phyloP scores from a whole-genome alignment of 2,797 vertebrate species.

The Agapornis canus region DNA sequence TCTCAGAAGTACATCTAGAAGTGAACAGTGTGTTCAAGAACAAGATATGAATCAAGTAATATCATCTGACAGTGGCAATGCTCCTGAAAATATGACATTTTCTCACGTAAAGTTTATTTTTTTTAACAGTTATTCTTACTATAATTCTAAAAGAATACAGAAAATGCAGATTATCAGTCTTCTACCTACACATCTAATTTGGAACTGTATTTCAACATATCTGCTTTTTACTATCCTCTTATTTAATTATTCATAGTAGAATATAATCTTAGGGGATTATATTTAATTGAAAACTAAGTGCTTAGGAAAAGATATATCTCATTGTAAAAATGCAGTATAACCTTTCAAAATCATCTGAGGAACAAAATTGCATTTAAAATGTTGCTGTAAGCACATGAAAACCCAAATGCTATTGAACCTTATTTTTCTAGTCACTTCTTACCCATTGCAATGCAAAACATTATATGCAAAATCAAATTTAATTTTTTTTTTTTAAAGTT shows the following conservation, averaged over 20 bases:
- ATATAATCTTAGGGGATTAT: background rate
- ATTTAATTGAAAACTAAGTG: background rate
- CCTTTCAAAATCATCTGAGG: background rate
- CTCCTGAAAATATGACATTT: background rate
- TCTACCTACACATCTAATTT: background rate
- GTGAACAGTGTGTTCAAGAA: background rate
- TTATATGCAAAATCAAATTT: background rate
- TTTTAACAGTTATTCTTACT: background rate
- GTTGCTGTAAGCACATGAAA: background rate
- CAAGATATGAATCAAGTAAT: background rate
- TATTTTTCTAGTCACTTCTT: background rate
- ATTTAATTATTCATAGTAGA: background rate
- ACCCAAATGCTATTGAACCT: background rate
- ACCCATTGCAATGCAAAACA: background rate
- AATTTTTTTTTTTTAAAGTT: accelerated
- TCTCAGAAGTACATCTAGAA: background rate
- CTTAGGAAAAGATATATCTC: background rate
- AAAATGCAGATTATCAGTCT: background rate
- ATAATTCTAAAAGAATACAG: background rate
- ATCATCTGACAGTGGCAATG: background rate
- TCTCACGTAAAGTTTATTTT: background rate
- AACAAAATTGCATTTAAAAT: background rate
- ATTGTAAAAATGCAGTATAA: background rate
- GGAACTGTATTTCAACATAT: background rate
- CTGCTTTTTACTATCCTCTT: background rate